Evolutionary conservation across 1,140 invertebrate species (phyloP), one percentile per base, ranked within the genome.

Genomic region (Ips typographus): DNA sequence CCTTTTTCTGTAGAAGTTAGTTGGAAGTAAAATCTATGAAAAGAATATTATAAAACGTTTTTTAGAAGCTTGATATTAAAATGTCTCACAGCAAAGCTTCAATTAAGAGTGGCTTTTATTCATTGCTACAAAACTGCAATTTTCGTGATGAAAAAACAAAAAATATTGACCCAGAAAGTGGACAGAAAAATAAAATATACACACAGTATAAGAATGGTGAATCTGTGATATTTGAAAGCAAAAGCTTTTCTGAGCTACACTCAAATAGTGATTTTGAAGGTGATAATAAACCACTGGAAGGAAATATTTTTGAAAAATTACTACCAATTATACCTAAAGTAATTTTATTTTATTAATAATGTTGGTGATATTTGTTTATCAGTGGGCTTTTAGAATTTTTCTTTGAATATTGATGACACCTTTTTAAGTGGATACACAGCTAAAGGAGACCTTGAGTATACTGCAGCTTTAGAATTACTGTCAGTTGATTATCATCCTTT

Each of bases 1-100:
- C 90, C 90, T 51, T 81, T 93, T 41, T 90, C 90, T 66, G 86
- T 93, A 53, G 90, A 93, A 84, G 90, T 92, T 81, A 78, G 57
- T 73, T 72, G 44, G 1, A n/a, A 3, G 61, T 4, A 47, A 36
- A 51, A 44, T 36, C 57, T 68, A 38, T 53, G n/a, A 51, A 66
- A 70, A 62, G 1, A 36, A 44, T 36, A 47, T 5, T 4, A 47
- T 55, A n/a, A n/a, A 55, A 47, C n/a, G 47, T 76, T 66, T 75
- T 76, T 74, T 72, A 92, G 90, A 91, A 90, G 86, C 85, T 93
- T 59, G 88, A 86, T 76, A 82, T 91, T 65, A 85, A 84, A 69
- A 85, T 93, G 66, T 88, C 85, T 49, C 88, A 90, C 76, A 88
- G 87, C 56, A 87, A 86, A 77, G 84, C 88, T 58, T 81, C 85